Evolutionary conservation across 2,113 vertebrate species (phyloP).

Genomic region (Odontesthes bonariensis): DNA sequence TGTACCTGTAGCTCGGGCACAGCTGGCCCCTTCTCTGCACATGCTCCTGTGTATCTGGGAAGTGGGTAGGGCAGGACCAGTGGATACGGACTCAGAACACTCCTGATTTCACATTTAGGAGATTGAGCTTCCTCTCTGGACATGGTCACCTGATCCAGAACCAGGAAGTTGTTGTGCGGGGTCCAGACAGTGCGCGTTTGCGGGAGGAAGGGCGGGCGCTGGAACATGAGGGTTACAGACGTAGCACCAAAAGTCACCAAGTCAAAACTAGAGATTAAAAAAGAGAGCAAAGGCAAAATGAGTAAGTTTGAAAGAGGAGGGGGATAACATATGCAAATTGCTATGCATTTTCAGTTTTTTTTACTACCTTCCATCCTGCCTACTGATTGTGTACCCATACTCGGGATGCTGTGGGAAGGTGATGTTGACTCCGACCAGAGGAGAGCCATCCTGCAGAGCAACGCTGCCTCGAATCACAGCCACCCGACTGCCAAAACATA

Average conservation of each 20-base stretch:
- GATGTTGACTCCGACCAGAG: conserved; percentile 96
- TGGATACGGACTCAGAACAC: conserved; percentile 91
- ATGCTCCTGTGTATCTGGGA: conserved; percentile 91
- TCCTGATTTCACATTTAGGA: conserved; percentile 89
- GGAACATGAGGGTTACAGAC: conserved; percentile 93
- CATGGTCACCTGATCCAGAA: conserved; percentile 94
- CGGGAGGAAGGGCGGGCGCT: conserved; percentile 93
- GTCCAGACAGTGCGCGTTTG: conserved; percentile 95
- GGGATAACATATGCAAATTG: neutral
- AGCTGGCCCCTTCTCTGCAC: conserved; percentile 91
- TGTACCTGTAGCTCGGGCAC: conserved; percentile 95
- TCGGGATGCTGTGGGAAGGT: conserved; percentile 94
- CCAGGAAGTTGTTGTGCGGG: conserved; percentile 96
- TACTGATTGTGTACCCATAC: conserved; percentile 95
- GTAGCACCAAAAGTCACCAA: conserved; percentile 93
- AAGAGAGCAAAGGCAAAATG: neutral
- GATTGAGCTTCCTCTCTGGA: conserved; percentile 83
- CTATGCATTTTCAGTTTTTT: conserved; percentile 14
- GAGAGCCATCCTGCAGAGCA: conserved; percentile 89
- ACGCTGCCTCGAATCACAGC: conserved; percentile 94
- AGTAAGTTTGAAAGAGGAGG: neutral
- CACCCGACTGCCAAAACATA: conserved; percentile 84
- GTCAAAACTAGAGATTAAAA: conserved; percentile 88
- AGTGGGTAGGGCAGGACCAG: conserved; percentile 95
- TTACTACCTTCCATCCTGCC: conserved; percentile 93